These are phyloP conservation scores for Macrosoma leucophasiata DNA, from an alignment of 2,888 invertebrate genomes.

Conservation along the genomic window DNA sequence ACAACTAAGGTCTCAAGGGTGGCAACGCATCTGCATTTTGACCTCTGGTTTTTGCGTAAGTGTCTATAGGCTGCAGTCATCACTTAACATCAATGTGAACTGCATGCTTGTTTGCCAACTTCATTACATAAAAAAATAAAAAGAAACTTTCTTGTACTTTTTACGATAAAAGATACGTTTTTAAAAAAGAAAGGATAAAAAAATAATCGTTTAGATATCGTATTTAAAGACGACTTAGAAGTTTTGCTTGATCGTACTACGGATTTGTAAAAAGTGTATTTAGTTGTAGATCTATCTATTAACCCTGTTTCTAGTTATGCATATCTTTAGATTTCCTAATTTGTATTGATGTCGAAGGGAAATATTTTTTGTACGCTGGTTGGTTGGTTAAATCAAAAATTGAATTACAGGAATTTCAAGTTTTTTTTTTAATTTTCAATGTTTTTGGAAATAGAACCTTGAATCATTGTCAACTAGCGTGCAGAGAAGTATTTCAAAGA, in stretches of 20 bases:
- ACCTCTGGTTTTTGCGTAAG: too few species aligned
- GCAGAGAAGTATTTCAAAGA: constrained; percentile 38
- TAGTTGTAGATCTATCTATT: constrained; percentile 69
- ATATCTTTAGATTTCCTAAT: constrained; percentile 70
- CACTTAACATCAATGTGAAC: too few species aligned
- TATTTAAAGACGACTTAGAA: constrained; percentile 61
- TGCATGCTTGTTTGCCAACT: too few species aligned
- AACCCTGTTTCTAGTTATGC: constrained; percentile 70
- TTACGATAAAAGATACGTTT: too few species aligned
- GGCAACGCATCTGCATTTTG: too few species aligned
- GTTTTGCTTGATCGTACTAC: constrained; percentile 64
- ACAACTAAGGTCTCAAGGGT: too few species aligned
- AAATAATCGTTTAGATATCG: constrained; percentile 46
- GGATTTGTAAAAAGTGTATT: constrained; percentile 72
- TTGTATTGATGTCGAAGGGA: constrained; percentile 29
- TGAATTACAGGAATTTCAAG: constrained; percentile 1
- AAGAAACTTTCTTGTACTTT: too few species aligned
- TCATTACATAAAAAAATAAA: too few species aligned
- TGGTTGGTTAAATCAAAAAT: too few species aligned
- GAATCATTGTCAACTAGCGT: constrained; percentile 24
- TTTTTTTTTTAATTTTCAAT: too few species aligned
- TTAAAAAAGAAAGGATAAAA: constrained; percentile 37
- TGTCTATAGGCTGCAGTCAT: too few species aligned
- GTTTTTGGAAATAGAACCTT: too few species aligned
- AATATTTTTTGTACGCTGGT: constrained; percentile 23